Conservation (phyloP, 1,140 invertebrate species). For the Drosophila ogumai region DNA sequence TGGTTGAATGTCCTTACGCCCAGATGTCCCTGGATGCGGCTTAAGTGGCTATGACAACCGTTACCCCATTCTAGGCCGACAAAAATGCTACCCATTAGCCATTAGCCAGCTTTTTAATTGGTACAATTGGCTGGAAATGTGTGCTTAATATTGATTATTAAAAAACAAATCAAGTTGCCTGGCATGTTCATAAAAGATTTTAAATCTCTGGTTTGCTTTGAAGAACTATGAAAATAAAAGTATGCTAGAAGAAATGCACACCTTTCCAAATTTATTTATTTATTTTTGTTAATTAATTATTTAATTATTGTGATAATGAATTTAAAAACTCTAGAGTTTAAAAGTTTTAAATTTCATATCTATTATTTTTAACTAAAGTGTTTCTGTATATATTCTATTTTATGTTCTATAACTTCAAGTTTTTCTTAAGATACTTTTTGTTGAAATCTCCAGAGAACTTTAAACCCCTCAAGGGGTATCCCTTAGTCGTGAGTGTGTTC, state of each 20-base stretch:
- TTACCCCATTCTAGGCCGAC: slow-evolving; percentile 1
- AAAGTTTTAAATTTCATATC: neutral
- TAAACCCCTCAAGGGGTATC: neutral
- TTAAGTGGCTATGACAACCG: slow-evolving; percentile 51
- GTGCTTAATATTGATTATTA: neutral
- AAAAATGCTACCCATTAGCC: slow-evolving; percentile 3
- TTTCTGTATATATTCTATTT: neutral
- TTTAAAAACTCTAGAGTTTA: neutral
- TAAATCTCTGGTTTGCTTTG: neutral
- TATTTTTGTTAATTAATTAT: too few species aligned
- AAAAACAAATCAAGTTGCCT: neutral
- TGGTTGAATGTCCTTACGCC: slow-evolving; percentile 41
- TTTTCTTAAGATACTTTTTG: neutral
- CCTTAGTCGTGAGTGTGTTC: neutral
- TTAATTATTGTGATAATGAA: neutral
- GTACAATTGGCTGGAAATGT: neutral
- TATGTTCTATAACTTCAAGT: too few species aligned
- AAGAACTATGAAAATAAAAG: neutral
- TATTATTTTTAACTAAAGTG: neutral
- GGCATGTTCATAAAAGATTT: neutral
- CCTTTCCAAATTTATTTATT: too few species aligned
- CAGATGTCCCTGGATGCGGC: slow-evolving; percentile 37
- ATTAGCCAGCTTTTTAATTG: slow-evolving; percentile 2
- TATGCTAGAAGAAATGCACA: too few species aligned
- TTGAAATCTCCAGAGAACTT: neutral